A percentile compares a stretch with the other conserved stretches of the same genome.
These are phyloP conservation scores for Myotis myotis DNA, from an alignment of 2,797 vertebrate genomes.

Conservation along the genomic window DNA sequence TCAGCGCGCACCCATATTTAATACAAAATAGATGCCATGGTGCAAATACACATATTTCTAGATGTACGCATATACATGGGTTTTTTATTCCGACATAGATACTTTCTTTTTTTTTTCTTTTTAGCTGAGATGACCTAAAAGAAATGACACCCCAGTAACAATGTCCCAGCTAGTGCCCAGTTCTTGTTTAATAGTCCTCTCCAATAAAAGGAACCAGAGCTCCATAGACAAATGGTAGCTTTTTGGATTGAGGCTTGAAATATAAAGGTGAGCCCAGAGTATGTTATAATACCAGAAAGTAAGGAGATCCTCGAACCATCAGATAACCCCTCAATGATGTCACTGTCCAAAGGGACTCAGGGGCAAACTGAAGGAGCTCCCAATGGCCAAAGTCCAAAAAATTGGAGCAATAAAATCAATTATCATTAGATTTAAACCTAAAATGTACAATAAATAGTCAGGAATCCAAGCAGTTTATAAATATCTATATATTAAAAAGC, in stretches of 20 bases:
- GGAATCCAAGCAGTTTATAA: background rate
- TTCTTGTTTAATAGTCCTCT: background rate
- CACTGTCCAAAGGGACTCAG: no score
- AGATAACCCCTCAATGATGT: rapidly evolving
- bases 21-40: background rate
- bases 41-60: background rate
- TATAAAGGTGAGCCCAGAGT: background rate
- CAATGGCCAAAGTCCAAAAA: background rate
- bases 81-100: background rate
- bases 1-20: background rate
- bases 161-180: background rate
- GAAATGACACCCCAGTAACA: background rate
- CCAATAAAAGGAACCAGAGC: background rate
- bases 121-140: background rate
- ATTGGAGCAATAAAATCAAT: background rate
- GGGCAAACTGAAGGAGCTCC: background rate
- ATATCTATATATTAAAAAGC: no score
- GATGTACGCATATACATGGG: background rate
- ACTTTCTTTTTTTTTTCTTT: background rate
- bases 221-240: background rate
- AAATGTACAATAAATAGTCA: background rate
- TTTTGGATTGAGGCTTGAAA: background rate
- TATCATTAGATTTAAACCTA: background rate
- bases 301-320: background rate
- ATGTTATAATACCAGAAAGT: rapidly evolving